Evolutionary conservation across 2,888 invertebrate species (phyloP).

Genomic region (Campaea margaritaria): DNA sequence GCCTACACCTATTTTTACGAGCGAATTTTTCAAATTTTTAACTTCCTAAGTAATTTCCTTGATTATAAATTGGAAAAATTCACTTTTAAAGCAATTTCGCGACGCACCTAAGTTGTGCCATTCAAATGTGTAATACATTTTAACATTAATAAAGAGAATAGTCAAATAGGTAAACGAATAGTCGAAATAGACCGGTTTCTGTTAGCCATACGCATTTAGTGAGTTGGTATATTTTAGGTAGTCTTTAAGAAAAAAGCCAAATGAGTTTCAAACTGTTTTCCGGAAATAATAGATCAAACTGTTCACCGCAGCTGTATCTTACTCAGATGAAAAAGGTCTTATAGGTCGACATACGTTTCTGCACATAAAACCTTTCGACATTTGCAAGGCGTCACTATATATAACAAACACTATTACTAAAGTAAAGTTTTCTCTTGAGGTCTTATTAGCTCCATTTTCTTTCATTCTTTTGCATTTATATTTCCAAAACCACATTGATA

Average conservation of each 20-base stretch:
- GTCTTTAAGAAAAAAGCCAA: conserved; percentile 61
- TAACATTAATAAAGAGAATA: conserved; percentile 65
- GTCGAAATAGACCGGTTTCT: conserved; percentile 81
- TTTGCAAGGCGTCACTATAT: too few relatives aligned
- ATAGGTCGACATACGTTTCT: too few relatives aligned
- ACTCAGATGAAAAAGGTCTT: too few relatives aligned
- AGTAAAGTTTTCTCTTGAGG: too few relatives aligned
- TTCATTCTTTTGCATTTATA: too few relatives aligned
- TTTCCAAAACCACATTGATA: too few relatives aligned
- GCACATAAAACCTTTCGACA: too few relatives aligned
- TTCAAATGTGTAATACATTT: conserved; percentile 60
- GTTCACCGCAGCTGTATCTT: not conserved
- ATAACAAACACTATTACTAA: too few relatives aligned
- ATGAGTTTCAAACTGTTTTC: conserved; percentile 67
- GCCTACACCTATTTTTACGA: conserved; percentile 6
- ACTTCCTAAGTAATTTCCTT: not conserved
- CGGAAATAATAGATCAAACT: not conserved
- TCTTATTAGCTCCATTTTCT: too few relatives aligned
- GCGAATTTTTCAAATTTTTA: conserved; percentile 17
- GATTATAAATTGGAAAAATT: conserved; percentile 41
- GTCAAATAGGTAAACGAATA: conserved; percentile 78
- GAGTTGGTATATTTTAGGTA: conserved; percentile 78
- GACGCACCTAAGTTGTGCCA: conserved; percentile 64
- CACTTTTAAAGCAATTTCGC: conserved; percentile 22
- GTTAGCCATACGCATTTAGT: conserved; percentile 82